Percentiles rank a stretch among this genome's conserved stretches.
phyloP scores from a whole-genome alignment of 2,888 invertebrate genomes.

The Synanthedon andrenaeformis region DNA sequence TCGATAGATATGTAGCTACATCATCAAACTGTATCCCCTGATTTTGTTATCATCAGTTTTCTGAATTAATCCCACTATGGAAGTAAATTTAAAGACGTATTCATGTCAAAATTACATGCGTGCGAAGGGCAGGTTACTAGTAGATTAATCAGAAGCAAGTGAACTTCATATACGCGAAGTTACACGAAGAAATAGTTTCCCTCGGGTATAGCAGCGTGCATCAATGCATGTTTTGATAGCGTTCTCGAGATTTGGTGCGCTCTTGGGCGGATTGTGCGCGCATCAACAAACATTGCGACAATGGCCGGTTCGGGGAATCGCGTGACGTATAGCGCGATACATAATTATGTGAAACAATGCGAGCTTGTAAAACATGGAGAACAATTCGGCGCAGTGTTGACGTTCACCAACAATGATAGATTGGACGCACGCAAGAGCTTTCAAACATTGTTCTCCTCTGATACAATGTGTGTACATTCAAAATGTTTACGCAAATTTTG shows the following conservation, averaged over 20 bases:
- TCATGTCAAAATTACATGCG: too few species aligned
- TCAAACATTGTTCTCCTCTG: constrained; percentile 30
- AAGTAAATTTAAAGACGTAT: too few species aligned
- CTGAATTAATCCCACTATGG: too few species aligned
- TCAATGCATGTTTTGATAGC: constrained; percentile 21
- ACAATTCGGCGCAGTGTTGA: constrained; percentile 34
- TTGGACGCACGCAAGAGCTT: constrained; percentile 42
- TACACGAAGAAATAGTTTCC: not conserved
- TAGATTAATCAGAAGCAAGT: too few species aligned
- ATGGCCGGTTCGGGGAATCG: constrained; percentile 54
- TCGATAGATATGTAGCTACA: too few species aligned
- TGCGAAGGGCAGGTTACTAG: too few species aligned
- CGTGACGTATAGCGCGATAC: constrained; percentile 43
- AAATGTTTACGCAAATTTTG: constrained; percentile 1
- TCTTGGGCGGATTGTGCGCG: constrained; percentile 36
- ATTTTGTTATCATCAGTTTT: too few species aligned
- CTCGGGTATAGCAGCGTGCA: not conserved
- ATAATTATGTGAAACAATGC: constrained; percentile 64
- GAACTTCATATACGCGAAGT: too few species aligned
- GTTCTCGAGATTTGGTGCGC: constrained; percentile 55
- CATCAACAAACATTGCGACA: constrained; percentile 63
- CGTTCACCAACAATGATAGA: constrained; percentile 23
- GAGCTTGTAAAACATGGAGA: constrained; percentile 60
- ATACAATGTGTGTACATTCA: constrained; percentile 1
- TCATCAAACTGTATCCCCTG: too few species aligned